Conservation (phyloP, 2,113 vertebrate genomes). For the Sporophila hypoxantha region DNA sequence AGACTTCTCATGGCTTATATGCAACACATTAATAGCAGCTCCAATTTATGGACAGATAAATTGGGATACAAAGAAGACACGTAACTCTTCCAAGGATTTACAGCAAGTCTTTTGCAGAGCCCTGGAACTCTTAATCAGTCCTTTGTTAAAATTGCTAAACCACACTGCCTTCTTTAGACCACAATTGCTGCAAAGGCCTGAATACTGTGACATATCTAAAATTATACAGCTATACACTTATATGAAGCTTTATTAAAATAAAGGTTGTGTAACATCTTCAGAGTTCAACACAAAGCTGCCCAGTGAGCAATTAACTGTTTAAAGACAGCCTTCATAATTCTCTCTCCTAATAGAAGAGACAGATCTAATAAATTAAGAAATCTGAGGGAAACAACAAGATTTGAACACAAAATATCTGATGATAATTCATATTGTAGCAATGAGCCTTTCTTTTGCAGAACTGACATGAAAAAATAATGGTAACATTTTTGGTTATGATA, state of each 20-base stretch:
- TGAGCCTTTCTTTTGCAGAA: background rate
- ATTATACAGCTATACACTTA: slow-evolving; percentile 7
- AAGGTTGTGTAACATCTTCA: slow-evolving; percentile 4
- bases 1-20: slow-evolving; percentile 44
- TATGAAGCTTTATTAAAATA: slow-evolving; percentile 16
- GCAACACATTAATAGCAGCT: slow-evolving; percentile 26
- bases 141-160: slow-evolving; percentile 22
- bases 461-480: background rate
- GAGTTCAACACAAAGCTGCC: background rate
- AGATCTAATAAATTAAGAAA: background rate
- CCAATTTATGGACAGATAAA: slow-evolving; percentile 43
- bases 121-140: slow-evolving; percentile 25
- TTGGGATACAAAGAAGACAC: slow-evolving; percentile 28
- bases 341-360: background rate
- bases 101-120: slow-evolving; percentile 28
- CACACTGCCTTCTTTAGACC: slow-evolving; percentile 29
- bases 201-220: slow-evolving; percentile 20
- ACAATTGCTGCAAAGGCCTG: slow-evolving; percentile 20
- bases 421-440: background rate
- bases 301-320: background rate
- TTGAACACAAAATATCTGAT: slow-evolving; percentile 4
- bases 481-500: slow-evolving; percentile 11
- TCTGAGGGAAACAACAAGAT: background rate
- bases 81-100: slow-evolving; percentile 37
- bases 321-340: background rate